phyloP scores from a whole-genome alignment of 2,797 vertebrate genomes.

The Pteronotus mesoamericanus region DNA sequence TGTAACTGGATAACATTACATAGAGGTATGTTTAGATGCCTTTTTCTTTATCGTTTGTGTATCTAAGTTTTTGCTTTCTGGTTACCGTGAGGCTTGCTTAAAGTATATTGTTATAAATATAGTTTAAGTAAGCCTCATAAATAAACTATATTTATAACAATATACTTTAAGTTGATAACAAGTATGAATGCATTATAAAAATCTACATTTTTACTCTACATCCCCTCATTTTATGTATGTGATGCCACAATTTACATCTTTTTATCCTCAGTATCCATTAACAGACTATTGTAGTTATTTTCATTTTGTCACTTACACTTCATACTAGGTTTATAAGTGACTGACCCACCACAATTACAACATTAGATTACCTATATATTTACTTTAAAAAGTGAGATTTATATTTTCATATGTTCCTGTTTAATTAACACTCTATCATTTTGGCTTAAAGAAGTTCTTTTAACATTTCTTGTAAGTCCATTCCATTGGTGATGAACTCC shows the following conservation, averaged over 20 bases:
- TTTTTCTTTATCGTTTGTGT: neutral
- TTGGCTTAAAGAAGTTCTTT: neutral
- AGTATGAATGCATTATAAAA: neutral
- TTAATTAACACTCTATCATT: neutral
- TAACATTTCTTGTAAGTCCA: neutral
- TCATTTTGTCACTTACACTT: neutral
- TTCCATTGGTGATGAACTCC: neutral
- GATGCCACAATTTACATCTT: neutral
- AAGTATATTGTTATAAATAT: neutral
- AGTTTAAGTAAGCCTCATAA: no score
- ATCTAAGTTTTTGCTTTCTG: neutral
- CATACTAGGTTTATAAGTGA: neutral
- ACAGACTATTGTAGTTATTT: neutral
- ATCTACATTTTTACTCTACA: neutral
- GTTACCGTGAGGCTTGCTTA: neutral
- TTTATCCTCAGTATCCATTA: neutral
- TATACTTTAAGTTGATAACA: neutral
- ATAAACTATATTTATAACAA: neutral
- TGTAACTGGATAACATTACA: neutral
- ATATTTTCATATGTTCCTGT: neutral
- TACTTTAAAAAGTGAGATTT: neutral
- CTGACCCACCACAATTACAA: neutral
- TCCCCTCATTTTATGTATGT: neutral
- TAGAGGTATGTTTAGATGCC: neutral
- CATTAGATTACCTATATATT: neutral